Evolutionary conservation across 2,797 vertebrate species (phyloP), one percentile per base, ranked within the genome.

Genomic region (Tiaroga cobitis): DNA sequence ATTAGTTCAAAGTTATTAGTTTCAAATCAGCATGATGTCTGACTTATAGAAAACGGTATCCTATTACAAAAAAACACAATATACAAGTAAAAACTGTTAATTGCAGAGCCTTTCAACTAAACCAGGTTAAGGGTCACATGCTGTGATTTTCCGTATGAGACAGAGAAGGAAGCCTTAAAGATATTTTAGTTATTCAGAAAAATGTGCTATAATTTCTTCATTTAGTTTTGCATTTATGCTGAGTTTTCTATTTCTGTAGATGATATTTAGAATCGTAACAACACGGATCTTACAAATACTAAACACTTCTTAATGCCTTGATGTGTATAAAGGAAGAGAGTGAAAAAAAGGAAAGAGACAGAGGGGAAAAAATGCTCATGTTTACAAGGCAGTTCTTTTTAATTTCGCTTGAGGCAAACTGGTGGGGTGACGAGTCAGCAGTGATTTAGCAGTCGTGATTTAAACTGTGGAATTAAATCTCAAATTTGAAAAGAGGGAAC

Each of bases 361-460:
- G 2, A 65, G 39, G 0, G 39, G 19, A 37, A n/a, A 43, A 29
- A 76, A n/a, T 83, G 54, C 41, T 18, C 32, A 87, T 18, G 2
- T 56, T 87, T 85, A 78, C 43, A 63, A 59, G 37, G 83, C 87
- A 89, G 83, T 72, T 80, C 73, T 43, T 83, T 77, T 89, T 88
- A 67, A 82, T 86, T 51, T 72, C 73, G 89, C 92, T 91, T 80
- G 82, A 93, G 91, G 90, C 89, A 89, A 92, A 93, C 84, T 90
- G 92, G 90, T 90, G 90, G 92, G 88, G 91, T 88, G 29, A 77
- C 65, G 69, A 80, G 24, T 83, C 59, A 56, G 76, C 75, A 80
- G 41, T 68, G 56, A 82, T 85, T 88, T 73, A 88, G 67, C 56
- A 80, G 74, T 29, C 49, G 21, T 72, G 26, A 39, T 59, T 80